phyloP scores from a whole-genome alignment of 2,113 vertebrate species.

The Salvelinus sp. region DNA sequence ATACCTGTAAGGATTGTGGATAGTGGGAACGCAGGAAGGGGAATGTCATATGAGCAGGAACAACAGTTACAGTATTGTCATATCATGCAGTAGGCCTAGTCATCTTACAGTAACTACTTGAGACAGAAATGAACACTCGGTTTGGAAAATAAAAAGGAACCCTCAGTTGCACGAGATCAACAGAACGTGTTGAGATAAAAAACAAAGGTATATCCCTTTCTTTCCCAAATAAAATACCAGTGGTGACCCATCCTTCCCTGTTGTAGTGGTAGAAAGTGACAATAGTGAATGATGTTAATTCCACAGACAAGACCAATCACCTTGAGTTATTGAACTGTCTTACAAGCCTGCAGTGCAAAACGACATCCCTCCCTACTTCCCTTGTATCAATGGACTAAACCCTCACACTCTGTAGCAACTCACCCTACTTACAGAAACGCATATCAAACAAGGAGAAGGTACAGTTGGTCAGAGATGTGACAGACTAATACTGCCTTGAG shows the following conservation, averaged over 20 bases:
- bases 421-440: background rate
- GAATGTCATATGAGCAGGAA: background rate
- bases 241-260: background rate
- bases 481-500: slow-evolving; percentile 25
- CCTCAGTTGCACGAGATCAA: background rate
- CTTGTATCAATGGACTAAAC: background rate
- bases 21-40: background rate
- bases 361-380: background rate
- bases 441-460: background rate
- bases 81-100: background rate
- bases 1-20: background rate
- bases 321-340: too few relatives aligned
- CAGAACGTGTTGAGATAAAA: background rate
- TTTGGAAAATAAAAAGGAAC: background rate
- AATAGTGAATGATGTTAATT: background rate
- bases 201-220: background rate
- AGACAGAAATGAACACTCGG: background rate
- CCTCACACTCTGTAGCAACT: background rate
- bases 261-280: background rate
- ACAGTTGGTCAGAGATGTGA: background rate
- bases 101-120: background rate
- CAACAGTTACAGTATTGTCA: background rate
- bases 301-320: background rate
- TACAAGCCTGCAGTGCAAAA: background rate
- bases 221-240: background rate